A percentile compares a stretch with the other conserved stretches of the same genome.
Evolutionary conservation across 1,140 invertebrate species (phyloP).

Genomic region (Akabosia matsudoensis): DNA sequence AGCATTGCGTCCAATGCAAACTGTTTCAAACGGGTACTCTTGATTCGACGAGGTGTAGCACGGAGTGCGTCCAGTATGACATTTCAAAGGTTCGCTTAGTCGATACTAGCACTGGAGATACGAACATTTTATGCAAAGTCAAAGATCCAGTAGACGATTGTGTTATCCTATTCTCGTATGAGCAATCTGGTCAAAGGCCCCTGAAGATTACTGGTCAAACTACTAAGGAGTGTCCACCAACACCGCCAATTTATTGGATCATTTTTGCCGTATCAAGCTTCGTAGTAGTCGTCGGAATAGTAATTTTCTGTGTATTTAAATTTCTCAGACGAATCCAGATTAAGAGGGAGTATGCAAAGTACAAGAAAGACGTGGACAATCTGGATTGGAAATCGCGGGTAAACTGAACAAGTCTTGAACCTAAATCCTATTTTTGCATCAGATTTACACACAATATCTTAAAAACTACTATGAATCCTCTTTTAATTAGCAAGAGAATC

Average conservation of each 20-base stretch:
- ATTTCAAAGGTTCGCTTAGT: not conserved
- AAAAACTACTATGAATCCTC: not conserved
- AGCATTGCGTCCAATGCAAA: slow-evolving; percentile 17
- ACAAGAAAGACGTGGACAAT: slow-evolving; percentile 16
- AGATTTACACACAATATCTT: not conserved
- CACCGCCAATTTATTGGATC: slow-evolving; percentile 30
- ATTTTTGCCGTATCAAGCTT: not conserved
- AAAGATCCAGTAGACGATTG: not conserved
- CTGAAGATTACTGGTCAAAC: slow-evolving; percentile 10
- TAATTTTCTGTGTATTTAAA: not conserved
- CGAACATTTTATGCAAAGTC: not conserved
- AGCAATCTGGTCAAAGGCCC: not conserved
- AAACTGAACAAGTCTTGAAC: not conserved
- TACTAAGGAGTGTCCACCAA: slow-evolving; percentile 35
- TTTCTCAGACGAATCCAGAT: not conserved
- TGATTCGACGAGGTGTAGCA: not conserved
- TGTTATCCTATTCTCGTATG: slow-evolving; percentile 14
- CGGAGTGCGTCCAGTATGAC: not conserved
- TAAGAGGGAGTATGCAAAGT: slow-evolving; percentile 18
- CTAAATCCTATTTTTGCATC: not conserved
- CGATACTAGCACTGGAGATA: not conserved
- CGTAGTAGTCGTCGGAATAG: not conserved
- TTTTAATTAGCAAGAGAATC: slow-evolving; percentile 16
- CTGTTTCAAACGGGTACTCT: not conserved
- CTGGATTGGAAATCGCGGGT: slow-evolving; percentile 10